These are phyloP conservation scores for Stigmatopora argus DNA, from an alignment of 2,113 vertebrate species.

Conservation along the genomic window DNA sequence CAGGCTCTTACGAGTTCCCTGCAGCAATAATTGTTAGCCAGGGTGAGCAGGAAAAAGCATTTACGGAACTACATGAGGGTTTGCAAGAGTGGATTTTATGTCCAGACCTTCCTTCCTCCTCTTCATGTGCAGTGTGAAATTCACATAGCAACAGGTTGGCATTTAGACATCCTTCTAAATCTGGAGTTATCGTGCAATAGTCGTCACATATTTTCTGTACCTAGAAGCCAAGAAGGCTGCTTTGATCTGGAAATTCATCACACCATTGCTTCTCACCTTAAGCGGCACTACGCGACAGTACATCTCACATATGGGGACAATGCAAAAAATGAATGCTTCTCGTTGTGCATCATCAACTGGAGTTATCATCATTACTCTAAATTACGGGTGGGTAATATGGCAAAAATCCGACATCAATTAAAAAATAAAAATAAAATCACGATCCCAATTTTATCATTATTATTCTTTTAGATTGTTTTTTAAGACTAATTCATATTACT, in stretches of 20 bases:
- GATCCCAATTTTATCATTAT: too few relatives aligned
- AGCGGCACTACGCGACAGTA: conserved; percentile 4
- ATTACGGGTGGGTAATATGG: too few relatives aligned
- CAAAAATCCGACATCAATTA: too few relatives aligned
- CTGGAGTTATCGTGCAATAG: conserved; percentile 37
- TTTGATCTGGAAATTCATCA: conserved; percentile 48
- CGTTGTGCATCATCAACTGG: background rate
- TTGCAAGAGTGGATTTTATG: background rate
- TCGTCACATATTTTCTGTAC: conserved; percentile 39
- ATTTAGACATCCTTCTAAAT: conserved; percentile 34
- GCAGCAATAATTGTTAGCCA: background rate
- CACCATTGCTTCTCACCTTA: conserved; percentile 8
- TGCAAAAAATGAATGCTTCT: conserved; percentile 2
- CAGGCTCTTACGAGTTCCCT: background rate
- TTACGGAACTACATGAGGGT: background rate
- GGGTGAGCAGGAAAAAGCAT: background rate
- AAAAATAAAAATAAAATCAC: too few relatives aligned
- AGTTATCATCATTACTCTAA: background rate
- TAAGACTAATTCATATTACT: too few relatives aligned
- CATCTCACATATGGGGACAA: background rate
- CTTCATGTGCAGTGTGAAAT: conserved; percentile 12
- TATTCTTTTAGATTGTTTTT: too few relatives aligned
- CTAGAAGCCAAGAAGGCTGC: conserved; percentile 32
- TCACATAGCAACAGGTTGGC: conserved; percentile 30
- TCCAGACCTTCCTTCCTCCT: conserved; percentile 4